Percentiles rank a stretch among this genome's conserved stretches.
phyloP scores from a whole-genome alignment of 2,888 invertebrate species.

The Cactoblastis cactorum region DNA sequence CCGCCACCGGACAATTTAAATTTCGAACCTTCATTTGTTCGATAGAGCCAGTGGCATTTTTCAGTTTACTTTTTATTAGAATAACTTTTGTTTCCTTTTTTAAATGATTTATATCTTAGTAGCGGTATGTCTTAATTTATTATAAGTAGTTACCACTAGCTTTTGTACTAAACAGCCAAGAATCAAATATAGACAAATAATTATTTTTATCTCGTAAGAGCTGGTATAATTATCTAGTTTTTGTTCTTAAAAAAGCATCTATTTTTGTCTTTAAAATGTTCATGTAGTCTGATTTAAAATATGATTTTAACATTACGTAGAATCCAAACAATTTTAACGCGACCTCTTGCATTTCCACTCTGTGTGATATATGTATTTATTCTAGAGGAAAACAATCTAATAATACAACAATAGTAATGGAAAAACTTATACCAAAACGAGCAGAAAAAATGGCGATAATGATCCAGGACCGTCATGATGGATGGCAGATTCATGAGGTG shows the following conservation, averaged over 20 bases:
- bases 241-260: no score
- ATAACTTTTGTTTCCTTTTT: not conserved
- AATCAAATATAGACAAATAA: no score
- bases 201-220: no score
- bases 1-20: slow-evolving; percentile 51
- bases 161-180: no score
- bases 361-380: not conserved
- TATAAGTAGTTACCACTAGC: no score
- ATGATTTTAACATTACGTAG: no score
- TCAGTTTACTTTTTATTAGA: slow-evolving; percentile 12
- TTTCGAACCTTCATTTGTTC: slow-evolving; percentile 46
- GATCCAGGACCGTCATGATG: slow-evolving; percentile 45
- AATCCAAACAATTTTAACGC: not conserved
- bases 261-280: no score
- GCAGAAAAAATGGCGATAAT: slow-evolving; percentile 1
- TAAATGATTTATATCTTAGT: not conserved
- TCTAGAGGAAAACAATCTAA: not conserved
- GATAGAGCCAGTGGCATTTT: slow-evolving; percentile 22
- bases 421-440: not conserved
- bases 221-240: no score
- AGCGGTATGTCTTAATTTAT: not conserved
- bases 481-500: slow-evolving; percentile 73
- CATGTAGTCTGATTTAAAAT: no score
- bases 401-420: not conserved
- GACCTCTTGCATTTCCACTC: no score